A percentile compares a stretch with the other conserved stretches of the same genome.
Conservation (phyloP, 2,113 vertebrate genomes). For the Bufo gargarizans region DNA sequence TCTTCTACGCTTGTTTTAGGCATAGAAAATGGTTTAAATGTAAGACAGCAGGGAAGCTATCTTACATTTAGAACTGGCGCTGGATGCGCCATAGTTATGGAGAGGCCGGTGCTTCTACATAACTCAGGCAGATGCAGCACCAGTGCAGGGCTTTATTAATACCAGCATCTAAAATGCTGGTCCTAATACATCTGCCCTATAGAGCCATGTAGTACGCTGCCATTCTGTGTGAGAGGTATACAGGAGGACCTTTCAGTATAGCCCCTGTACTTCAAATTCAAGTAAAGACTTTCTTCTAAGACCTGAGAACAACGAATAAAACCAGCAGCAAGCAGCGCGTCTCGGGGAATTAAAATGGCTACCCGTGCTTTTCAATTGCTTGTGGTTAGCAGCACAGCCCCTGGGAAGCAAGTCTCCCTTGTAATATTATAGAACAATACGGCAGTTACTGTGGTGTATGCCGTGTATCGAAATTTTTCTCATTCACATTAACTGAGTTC, state of each 20-base stretch:
- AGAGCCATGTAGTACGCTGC: background rate
- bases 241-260: background rate
- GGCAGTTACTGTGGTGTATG: slow-evolving; percentile 37
- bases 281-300: background rate
- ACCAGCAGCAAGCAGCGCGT: background rate
- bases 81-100: too few species aligned
- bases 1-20: too few species aligned
- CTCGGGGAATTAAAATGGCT: slow-evolving; percentile 14
- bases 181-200: background rate
- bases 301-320: background rate
- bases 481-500: slow-evolving; percentile 44
- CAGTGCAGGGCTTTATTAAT: too few species aligned
- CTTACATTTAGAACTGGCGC: too few species aligned
- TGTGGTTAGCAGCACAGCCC: slow-evolving; percentile 23
- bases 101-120: too few species aligned
- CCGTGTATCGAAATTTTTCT: slow-evolving; percentile 44
- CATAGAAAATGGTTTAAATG: too few species aligned
- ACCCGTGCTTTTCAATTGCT: slow-evolving; percentile 35
- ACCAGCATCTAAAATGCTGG: too few species aligned
- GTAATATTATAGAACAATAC: slow-evolving; percentile 30
- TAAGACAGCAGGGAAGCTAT: too few species aligned
- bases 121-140: too few species aligned
- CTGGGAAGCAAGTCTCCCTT: slow-evolving; percentile 20
- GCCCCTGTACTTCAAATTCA: background rate
- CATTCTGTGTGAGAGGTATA: background rate